Conservation (phyloP, 2,888 invertebrate genomes). For the Epistrophe grossulariae region DNA sequence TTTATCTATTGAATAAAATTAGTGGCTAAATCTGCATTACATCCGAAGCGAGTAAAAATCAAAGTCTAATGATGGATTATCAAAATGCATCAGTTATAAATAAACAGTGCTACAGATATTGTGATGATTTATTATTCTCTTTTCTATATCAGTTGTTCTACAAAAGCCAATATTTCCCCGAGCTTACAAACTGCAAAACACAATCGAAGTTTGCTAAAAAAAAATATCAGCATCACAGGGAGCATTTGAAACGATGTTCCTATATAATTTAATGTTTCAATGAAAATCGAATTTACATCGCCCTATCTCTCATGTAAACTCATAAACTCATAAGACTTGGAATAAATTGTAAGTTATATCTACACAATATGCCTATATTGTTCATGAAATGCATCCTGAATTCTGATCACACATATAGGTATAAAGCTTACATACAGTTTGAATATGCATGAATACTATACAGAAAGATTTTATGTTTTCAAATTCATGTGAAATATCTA, state of each 20-base stretch:
- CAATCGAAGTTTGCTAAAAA: background rate
- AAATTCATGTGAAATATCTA: conserved; percentile 3
- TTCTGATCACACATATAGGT: background rate
- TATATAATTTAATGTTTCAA: background rate
- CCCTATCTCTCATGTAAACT: background rate
- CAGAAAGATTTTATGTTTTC: conserved; percentile 7
- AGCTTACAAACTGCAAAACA: background rate
- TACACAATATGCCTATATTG: background rate
- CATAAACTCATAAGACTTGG: background rate
- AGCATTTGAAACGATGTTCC: background rate
- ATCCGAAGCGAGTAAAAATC: too few species aligned
- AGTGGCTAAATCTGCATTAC: too few species aligned
- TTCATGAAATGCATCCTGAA: conserved; percentile 51
- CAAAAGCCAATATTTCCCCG: background rate
- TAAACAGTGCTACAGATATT: too few species aligned
- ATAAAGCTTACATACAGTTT: conserved; percentile 21
- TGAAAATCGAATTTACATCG: background rate
- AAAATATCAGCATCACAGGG: background rate
- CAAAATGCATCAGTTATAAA: too few species aligned
- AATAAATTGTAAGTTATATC: conserved; percentile 10
- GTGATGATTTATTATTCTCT: too few species aligned
- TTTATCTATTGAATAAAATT: too few species aligned
- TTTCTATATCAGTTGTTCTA: background rate
- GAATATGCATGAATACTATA: conserved; percentile 25
- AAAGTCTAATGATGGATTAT: too few species aligned